phyloP scores from a whole-genome alignment of 2,888 invertebrate genomes.

The Lissonota sp. region DNA sequence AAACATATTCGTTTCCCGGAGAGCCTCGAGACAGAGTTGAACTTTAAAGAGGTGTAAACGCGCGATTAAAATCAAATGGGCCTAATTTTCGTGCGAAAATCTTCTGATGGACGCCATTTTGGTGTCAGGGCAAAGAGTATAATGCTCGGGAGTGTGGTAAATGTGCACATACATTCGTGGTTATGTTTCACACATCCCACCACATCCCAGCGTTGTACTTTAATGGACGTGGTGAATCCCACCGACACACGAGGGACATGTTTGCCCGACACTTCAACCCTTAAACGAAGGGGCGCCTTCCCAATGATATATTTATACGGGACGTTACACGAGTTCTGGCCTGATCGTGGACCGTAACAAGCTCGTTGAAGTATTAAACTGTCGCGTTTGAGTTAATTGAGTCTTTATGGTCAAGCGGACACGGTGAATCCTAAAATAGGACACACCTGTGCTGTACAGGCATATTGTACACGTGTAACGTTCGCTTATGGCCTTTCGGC shows the following conservation, averaged over 20 bases:
- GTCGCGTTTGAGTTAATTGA: constrained; percentile 44
- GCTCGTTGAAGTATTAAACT: constrained; percentile 41
- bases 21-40: neutral
- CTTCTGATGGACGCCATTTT: neutral
- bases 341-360: constrained; percentile 23
- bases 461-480: no score
- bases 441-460: neutral
- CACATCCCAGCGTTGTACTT: neutral
- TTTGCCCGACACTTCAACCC: constrained; percentile 27
- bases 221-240: neutral
- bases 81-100: neutral
- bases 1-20: constrained; percentile 34
- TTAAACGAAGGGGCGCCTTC: constrained; percentile 16
- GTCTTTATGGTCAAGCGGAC: constrained; percentile 30
- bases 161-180: neutral
- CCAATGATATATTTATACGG: neutral
- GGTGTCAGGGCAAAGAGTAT: no score
- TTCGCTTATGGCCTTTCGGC: no score
- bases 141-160: neutral
- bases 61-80: neutral
- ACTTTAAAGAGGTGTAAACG: neutral
- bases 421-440: constrained; percentile 29
- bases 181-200: neutral
- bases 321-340: neutral
- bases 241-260: constrained; percentile 26